Evolutionary conservation across 2,113 vertebrate species (phyloP).

Genomic region (Ondatra zibethicus): DNA sequence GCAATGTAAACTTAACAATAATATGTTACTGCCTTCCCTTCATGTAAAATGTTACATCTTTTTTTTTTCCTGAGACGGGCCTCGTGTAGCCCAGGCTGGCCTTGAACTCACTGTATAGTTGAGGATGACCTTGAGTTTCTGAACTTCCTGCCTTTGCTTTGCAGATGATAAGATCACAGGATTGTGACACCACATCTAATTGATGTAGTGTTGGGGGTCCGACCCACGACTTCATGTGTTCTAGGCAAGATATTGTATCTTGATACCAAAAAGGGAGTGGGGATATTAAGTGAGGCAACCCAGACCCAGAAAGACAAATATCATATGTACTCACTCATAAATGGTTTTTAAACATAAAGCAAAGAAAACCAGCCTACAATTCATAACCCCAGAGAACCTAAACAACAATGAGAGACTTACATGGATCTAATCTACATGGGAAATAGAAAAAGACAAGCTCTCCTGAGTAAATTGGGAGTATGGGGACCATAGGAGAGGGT

Average conservation of each 20-base stretch:
- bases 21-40: not conserved
- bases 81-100: not conserved
- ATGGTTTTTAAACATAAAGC: too few species aligned
- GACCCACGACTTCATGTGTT: not conserved
- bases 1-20: slow-evolving; percentile 21
- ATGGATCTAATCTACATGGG: too few species aligned
- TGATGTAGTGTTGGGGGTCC: not conserved
- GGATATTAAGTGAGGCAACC: too few species aligned
- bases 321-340: too few species aligned
- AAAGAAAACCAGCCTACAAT: too few species aligned
- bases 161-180: not conserved
- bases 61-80: not conserved
- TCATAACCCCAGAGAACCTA: too few species aligned
- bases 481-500: too few species aligned
- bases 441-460: too few species aligned
- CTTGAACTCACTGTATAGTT: not conserved
- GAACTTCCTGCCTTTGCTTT: not conserved
- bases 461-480: too few species aligned
- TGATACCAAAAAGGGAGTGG: not conserved
- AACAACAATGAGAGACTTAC: too few species aligned
- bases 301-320: too few species aligned
- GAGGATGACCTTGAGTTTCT: not conserved
- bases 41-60: not conserved
- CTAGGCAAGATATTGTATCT: not conserved
- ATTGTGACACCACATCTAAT: not conserved